phyloP scores from a whole-genome alignment of 1,140 invertebrate species.

The Halesus radiatus region DNA sequence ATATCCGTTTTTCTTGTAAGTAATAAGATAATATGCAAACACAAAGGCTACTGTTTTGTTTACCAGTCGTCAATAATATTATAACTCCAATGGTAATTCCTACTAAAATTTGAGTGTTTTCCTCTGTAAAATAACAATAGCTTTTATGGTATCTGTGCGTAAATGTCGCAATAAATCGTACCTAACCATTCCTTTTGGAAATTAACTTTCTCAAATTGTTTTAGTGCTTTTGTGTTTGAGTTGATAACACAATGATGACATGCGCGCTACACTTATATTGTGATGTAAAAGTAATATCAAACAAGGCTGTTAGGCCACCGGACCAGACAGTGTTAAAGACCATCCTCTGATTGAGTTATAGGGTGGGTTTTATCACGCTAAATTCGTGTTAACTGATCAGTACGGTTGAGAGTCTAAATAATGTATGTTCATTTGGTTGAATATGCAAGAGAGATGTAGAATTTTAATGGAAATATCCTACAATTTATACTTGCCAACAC shows the following conservation, averaged over 20 bases:
- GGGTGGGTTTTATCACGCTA: neutral
- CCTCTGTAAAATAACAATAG: neutral
- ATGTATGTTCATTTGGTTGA: no score
- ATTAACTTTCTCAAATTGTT: neutral
- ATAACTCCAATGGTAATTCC: no score
- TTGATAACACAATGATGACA: neutral
- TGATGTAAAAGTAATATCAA: neutral
- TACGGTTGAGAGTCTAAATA: neutral
- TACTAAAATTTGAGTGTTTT: no score
- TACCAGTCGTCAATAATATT: no score
- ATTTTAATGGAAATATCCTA: no score
- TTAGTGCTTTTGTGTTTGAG: neutral
- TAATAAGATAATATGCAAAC: no score
- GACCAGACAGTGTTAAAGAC: no score
- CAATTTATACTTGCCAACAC: no score
- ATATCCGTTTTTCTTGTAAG: no score
- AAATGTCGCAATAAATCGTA: neutral
- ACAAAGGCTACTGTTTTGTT: no score
- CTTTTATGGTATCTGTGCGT: neutral
- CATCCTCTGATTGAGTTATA: neutral
- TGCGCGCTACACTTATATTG: neutral
- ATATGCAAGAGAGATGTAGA: no score
- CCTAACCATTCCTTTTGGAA: neutral
- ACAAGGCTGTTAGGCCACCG: neutral
- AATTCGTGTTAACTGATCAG: neutral